phyloP scores from a whole-genome alignment of 2,888 invertebrate genomes.

The Plagiodera versicolora region DNA sequence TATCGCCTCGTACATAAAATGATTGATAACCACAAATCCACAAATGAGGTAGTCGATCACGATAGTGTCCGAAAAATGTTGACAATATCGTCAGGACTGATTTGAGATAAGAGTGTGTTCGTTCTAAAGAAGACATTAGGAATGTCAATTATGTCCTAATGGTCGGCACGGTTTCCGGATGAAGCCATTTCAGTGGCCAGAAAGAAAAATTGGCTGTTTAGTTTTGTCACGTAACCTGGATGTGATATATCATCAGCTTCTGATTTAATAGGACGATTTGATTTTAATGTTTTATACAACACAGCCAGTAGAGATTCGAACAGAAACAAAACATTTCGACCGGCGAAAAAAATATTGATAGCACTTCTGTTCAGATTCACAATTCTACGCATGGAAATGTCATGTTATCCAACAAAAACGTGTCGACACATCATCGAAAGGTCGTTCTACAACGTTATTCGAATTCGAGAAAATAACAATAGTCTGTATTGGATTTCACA shows the following conservation, averaged over 20 bases:
- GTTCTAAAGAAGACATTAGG: slow-evolving; percentile 22
- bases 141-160: slow-evolving; percentile 26
- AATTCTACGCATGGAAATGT: slow-evolving; percentile 15
- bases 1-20: not conserved
- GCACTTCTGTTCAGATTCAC: slow-evolving; percentile 12
- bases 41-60: slow-evolving; percentile 1
- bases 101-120: slow-evolving; percentile 15
- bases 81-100: slow-evolving; percentile 10
- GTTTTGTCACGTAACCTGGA: slow-evolving; percentile 25
- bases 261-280: slow-evolving; percentile 29
- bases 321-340: slow-evolving; percentile 18
- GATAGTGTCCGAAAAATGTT: slow-evolving; percentile 13
- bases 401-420: not conserved
- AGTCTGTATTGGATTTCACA: too few relatives aligned
- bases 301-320: slow-evolving; percentile 22
- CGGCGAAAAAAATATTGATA: slow-evolving; percentile 20
- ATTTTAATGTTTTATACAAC: slow-evolving; percentile 29
- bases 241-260: slow-evolving; percentile 27
- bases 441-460: not conserved
- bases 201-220: slow-evolving; percentile 24
- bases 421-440: not conserved
- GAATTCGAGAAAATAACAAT: too few relatives aligned
- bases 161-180: slow-evolving; percentile 19
- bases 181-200: slow-evolving; percentile 17
- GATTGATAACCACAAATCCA: not conserved